Percentiles rank a stretch among this genome's conserved stretches.
phyloP scores from a whole-genome alignment of 2,113 vertebrate genomes.

The Sciurus niger region DNA sequence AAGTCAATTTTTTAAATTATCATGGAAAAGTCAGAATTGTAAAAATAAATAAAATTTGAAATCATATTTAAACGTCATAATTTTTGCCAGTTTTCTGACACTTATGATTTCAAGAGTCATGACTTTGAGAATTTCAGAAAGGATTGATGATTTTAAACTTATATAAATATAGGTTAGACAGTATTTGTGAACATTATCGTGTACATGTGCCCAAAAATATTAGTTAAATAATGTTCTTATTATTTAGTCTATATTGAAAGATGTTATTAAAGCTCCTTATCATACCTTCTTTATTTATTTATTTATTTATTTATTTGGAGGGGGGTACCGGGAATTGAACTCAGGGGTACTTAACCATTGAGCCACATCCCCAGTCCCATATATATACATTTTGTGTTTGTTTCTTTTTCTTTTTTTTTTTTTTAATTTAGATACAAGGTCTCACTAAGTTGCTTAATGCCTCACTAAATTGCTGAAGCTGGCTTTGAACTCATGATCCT shows the following conservation, averaged over 20 bases:
- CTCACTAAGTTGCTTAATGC: too few species aligned
- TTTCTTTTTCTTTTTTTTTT: too few species aligned
- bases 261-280: not conserved
- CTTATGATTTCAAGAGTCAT: not conserved
- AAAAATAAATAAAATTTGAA: conserved; percentile 9
- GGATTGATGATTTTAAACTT: not conserved
- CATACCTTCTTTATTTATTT: not conserved
- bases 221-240: not conserved
- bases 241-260: not conserved
- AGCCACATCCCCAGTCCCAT: too few species aligned
- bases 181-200: not conserved
- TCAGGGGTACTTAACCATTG: too few species aligned
- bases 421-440: too few species aligned
- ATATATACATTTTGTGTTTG: too few species aligned
- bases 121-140: not conserved
- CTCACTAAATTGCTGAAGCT: too few species aligned
- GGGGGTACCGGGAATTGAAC: too few species aligned
- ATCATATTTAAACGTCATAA: not conserved
- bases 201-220: not conserved
- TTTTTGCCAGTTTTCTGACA: not conserved
- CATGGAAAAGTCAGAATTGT: not conserved
- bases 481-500: too few species aligned
- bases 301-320: too few species aligned
- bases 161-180: not conserved
- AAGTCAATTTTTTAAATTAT: not conserved